Evolutionary conservation across 2,113 vertebrate genomes (phyloP), one percentile per base, ranked within the genome.

Genomic region (Myrmophylax atrothorax): DNA sequence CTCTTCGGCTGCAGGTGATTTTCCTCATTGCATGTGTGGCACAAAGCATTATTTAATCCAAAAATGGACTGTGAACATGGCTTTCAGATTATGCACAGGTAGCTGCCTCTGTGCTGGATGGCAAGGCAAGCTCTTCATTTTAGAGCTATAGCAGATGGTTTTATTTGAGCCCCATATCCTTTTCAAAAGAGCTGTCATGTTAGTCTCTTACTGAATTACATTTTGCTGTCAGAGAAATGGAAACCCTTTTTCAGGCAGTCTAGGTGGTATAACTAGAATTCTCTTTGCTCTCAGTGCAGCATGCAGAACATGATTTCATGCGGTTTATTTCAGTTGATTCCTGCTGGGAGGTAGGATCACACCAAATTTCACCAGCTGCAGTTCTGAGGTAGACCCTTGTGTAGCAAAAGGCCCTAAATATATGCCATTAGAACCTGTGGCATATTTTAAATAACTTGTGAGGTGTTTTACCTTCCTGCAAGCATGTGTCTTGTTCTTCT

Each of bases 121-220:
- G 46, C 55, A 85, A 92, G 64, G 75, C 50, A 66, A 22, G 37
- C 63, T 85, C 79, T 88, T 92, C 28, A 12, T 92, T 91, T 88
- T 63, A 62, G 79, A 86, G 29, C 88, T 77, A 63, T 37, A 80
- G 90, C 94, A 95, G 95, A 80, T 95, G 92, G 85, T 93, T 96
- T 94, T 95, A 76, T 92, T 93, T 90, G 72, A 94, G 68, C 75
- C 76, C 79, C 35, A 1, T 63, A 83, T 93, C 79, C 85, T 84
- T 86, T 94, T 80, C 63, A 67, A 75, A 91, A 78, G 93, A 93
- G 20, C 84, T 95, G 81, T 94, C 26, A 4, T 90, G 67, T 76
- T 92, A 66, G 67, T n/a, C 63, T 88, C 75, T 66, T 73, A 69
- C 72, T 80, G 46, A 94, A 92, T 94, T 93, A 53, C 59, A 19